Evolutionary conservation across 2,888 invertebrate species (phyloP).

Genomic region (Trissoscelio sp.): DNA sequence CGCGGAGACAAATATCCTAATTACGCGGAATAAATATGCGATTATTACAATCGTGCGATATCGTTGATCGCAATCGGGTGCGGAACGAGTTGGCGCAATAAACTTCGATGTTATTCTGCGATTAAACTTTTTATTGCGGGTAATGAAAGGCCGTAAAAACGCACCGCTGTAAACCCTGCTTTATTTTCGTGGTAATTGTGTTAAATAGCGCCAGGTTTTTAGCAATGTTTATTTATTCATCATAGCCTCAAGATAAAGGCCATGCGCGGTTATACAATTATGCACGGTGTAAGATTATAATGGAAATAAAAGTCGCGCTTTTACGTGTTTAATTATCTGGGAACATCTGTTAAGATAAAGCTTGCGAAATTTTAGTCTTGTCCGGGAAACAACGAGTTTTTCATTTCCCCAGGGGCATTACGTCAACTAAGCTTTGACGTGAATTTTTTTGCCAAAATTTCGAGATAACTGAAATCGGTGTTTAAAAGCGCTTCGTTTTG

Average conservation of each 20-base stretch:
- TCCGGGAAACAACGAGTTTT: not conserved
- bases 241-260: constrained; percentile 1
- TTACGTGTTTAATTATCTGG: constrained; percentile 21
- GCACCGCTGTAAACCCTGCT: not conserved
- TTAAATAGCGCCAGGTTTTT: constrained; percentile 20
- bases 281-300: not conserved
- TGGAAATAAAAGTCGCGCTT: constrained; percentile 23
- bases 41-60: constrained; percentile 33
- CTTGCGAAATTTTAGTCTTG: not conserved
- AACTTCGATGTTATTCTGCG: constrained; percentile 42
- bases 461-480: too few relatives aligned
- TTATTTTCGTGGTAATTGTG: constrained; percentile 22
- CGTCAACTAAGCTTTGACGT: not conserved
- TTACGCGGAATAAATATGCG: constrained; percentile 43
- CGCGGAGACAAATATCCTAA: constrained; percentile 56
- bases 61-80: constrained; percentile 28
- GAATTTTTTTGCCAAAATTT: too few relatives aligned
- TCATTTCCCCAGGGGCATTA: not conserved
- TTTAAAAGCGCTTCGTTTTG: too few relatives aligned
- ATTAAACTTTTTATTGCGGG: constrained; percentile 23
- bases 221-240: constrained; percentile 25
- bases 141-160: constrained; percentile 19
- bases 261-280: not conserved
- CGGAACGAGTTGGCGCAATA: constrained; percentile 24
- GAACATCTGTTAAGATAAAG: constrained; percentile 24